Percentiles rank a stretch among this genome's conserved stretches.
These are phyloP conservation scores for Anolis carolinensis DNA, from an alignment of 2,113 vertebrate species.

Conservation along the genomic window DNA sequence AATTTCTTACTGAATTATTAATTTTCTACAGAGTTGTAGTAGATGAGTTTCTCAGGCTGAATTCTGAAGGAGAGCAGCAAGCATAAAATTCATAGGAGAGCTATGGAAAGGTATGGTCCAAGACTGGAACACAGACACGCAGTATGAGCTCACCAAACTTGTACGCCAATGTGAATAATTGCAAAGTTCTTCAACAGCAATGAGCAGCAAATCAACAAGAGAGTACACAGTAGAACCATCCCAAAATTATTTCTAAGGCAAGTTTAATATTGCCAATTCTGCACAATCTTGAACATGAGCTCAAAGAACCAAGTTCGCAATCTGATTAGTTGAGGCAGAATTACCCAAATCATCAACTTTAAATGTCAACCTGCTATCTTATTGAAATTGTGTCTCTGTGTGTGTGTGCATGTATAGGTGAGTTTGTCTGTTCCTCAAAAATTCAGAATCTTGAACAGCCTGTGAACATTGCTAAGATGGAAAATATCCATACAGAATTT, in stretches of 20 bases:
- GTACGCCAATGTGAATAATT: not conserved
- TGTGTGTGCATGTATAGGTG: not conserved
- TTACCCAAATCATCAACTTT: not conserved
- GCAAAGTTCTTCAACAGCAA: not conserved
- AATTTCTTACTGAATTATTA: not conserved
- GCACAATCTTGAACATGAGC: not conserved
- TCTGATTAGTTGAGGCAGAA: not conserved
- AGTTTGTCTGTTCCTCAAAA: slow-evolving; percentile 10
- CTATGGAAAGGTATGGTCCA: not conserved
- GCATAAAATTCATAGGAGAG: not conserved
- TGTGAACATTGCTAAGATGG: not conserved
- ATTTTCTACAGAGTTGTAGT: too few species aligned
- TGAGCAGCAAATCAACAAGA: not conserved
- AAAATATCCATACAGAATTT: slow-evolving; percentile 45
- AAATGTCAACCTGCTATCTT: not conserved
- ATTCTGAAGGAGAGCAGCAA: not conserved
- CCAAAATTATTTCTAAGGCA: not conserved
- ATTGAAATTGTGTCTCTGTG: not conserved
- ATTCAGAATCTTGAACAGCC: not conserved
- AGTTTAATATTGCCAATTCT: not conserved
- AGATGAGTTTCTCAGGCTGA: not conserved
- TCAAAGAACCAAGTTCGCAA: not conserved
- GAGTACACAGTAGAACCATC: not conserved
- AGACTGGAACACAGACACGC: not conserved
- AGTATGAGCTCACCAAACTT: not conserved